Base-by-base conservation (phyloP, 2,113 vertebrate species). In the Scomber colias region DNA sequence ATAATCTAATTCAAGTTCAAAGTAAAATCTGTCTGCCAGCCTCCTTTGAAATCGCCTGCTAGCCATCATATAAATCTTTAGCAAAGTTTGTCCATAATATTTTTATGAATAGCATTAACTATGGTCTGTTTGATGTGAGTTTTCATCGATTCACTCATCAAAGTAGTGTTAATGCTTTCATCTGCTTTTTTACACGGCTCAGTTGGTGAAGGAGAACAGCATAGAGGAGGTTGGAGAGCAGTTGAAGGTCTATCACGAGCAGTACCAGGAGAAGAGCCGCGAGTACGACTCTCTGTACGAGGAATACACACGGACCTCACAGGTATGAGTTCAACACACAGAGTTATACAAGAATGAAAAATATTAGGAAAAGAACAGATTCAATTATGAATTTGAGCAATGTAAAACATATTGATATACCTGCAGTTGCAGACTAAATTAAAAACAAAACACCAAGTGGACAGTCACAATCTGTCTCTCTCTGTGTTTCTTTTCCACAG, bases 191-290 rank as follows among this genome's bases (percentile, higher is more conserved):
- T 30, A 7, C 35, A 2, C 19, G 24, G 79, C 96, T 95, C 97
- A 99, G 78, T 93, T 99, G 83, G 98, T 99, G 69, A 99, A 99
- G 94, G 98, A 99, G 88, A 97, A 98, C 87, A 99, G 96, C 77
- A 98, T 99, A 81, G 98, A 99, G 93, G 98, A 97, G 84, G 98
- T 99, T 77, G 98, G 98, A 49, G 99, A 99, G 91, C 98, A 99
- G 90, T 93, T 99, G 67, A 97, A 98, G 75, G 96, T 99, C 84
- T 99, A 99, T 89, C 98, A 99, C 56, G 95, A 96, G 85, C 98
- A 99, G 83, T 99, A 95, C 90, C 97, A 99, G 93, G 98, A 99
- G 92, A 99, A 99, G 94, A 99, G 97, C 87, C 93, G 96, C 83
- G 98, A 99, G 90, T 99, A 99, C 61, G 98, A 99, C 92, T 93